Evolutionary conservation across 2,888 invertebrate genomes (phyloP).

Genomic region (Zootermopsis nevadensis): DNA sequence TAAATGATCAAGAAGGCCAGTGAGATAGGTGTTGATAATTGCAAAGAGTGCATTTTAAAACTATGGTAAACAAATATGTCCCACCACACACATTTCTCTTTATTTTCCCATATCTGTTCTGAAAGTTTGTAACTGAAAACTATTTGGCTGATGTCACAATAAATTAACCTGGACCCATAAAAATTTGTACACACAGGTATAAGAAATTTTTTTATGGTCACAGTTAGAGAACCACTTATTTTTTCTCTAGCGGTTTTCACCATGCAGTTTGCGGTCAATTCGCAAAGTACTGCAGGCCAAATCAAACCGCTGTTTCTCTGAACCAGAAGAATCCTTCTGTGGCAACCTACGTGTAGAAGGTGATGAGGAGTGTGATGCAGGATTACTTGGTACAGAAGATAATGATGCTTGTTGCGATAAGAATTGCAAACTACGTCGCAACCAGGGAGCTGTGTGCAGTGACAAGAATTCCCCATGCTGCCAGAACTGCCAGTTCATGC

Average conservation of each 20-base stretch:
- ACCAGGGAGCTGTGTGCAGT: constrained; percentile 84
- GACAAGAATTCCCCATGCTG: constrained; percentile 98
- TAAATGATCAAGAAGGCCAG: no score
- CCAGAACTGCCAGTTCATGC: constrained; percentile 89
- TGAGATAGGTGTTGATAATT: no score
- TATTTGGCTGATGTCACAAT: no score
- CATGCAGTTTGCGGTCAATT: constrained; percentile 92
- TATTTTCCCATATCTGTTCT: no score
- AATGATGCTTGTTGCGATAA: constrained; percentile 95
- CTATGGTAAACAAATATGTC: no score
- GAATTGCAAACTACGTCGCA: constrained; percentile 86
- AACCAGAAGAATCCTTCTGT: constrained; percentile 95
- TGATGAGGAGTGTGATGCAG: constrained; percentile 97
- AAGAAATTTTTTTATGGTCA: neutral
- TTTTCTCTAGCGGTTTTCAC: constrained; percentile 84
- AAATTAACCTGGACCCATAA: no score
- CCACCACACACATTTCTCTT: no score
- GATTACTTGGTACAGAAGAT: constrained; percentile 91
- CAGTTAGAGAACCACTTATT: neutral
- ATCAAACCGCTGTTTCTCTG: constrained; percentile 90
- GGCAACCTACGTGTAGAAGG: constrained; percentile 96
- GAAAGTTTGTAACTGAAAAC: no score
- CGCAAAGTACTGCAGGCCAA: constrained; percentile 91
- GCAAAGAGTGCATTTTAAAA: no score
- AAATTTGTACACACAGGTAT: neutral